These are phyloP conservation scores for Pipistrellus pygmaeus DNA, from an alignment of 2,797 vertebrate genomes.

Conservation along the genomic window DNA sequence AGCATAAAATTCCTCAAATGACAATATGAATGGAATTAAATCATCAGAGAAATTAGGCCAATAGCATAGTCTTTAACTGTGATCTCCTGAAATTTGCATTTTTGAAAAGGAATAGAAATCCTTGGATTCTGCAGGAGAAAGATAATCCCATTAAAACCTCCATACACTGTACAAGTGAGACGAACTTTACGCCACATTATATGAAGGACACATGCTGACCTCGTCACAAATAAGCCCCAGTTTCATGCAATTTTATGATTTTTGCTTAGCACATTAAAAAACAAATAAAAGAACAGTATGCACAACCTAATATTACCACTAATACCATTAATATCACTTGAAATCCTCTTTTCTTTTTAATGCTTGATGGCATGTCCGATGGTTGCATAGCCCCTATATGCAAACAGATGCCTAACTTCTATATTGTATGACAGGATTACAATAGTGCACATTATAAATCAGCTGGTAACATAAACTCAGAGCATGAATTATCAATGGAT, in stretches of 20 bases:
- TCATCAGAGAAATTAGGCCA: conserved; percentile 73
- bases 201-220: conserved; percentile 38
- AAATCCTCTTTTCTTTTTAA: conserved; percentile 67
- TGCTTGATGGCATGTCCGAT: conserved; percentile 11
- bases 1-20: conserved; percentile 60
- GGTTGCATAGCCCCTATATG: not conserved
- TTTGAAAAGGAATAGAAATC: conserved; percentile 67
- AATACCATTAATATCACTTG: conserved; percentile 55
- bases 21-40: conserved; percentile 68
- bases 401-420: conserved; percentile 10
- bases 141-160: conserved; percentile 68
- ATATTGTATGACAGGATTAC: conserved; percentile 13
- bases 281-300: conserved; percentile 46
- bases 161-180: conserved; percentile 1
- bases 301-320: conserved; percentile 32
- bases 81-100: conserved; percentile 71
- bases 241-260: conserved; percentile 57
- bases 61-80: conserved; percentile 63
- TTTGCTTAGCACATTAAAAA: conserved; percentile 51
- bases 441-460: conserved; percentile 28
- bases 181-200: conserved; percentile 18
- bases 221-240: not conserved
- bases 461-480: not conserved
- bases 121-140: conserved; percentile 39
- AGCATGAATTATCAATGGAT: conserved; percentile 18